Evolutionary conservation across 2,113 vertebrate species (phyloP).

Genomic region (Polypterus bichir): DNA sequence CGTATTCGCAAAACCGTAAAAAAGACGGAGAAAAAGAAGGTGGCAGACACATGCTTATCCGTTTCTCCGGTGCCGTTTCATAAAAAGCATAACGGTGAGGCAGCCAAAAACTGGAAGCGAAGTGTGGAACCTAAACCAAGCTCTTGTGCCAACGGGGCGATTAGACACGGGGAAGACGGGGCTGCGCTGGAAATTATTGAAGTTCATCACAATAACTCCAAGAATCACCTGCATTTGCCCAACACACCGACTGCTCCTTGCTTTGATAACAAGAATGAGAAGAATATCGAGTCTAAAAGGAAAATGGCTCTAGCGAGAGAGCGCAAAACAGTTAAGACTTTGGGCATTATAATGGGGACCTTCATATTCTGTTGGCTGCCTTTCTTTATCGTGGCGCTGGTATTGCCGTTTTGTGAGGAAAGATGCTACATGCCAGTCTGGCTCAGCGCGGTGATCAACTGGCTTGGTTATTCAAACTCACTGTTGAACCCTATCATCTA

Average conservation of each 20-base stretch:
- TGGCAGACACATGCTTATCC: constrained; percentile 43
- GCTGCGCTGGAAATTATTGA: constrained; percentile 75
- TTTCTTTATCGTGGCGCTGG: constrained; percentile 90
- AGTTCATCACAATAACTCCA: constrained; percentile 58
- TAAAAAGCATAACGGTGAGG: constrained; percentile 58
- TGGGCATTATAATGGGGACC: constrained; percentile 96
- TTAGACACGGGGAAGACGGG: constrained; percentile 56
- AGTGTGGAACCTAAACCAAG: constrained; percentile 42
- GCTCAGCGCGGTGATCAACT: constrained; percentile 82
- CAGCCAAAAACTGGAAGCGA: constrained; percentile 50
- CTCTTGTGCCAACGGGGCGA: constrained; percentile 67
- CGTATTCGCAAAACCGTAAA: constrained; percentile 85
- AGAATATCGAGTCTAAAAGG: constrained; percentile 64
- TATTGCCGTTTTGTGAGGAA: constrained; percentile 79
- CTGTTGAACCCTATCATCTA: constrained; percentile 95
- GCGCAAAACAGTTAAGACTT: constrained; percentile 86
- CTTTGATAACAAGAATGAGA: constrained; percentile 62
- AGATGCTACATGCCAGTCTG: constrained; percentile 79
- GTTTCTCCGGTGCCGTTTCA: constrained; percentile 50
- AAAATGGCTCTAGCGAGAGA: constrained; percentile 85
- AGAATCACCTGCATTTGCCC: constrained; percentile 71
- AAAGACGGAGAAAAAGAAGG: constrained; percentile 64
- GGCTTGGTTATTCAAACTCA: constrained; percentile 95
- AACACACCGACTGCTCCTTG: constrained; percentile 43
- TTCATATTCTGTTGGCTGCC: constrained; percentile 97